A percentile compares a stretch with the other conserved stretches of the same genome.
Evolutionary conservation across 2,797 vertebrate genomes (phyloP).

Genomic region (Sebastes vulpes): DNA sequence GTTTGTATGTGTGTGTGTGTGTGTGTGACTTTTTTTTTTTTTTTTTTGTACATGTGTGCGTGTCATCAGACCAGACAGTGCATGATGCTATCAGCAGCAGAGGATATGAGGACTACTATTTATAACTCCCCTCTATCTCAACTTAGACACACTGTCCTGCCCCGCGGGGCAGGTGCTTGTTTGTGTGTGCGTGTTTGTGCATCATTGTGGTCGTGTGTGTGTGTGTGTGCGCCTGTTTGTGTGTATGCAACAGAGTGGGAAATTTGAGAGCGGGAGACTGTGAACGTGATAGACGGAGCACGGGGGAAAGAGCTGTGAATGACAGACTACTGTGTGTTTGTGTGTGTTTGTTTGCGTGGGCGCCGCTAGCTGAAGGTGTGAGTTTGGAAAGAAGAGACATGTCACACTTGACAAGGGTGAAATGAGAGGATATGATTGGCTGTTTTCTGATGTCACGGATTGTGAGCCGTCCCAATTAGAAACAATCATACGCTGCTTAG

Average conservation of each 20-base stretch:
- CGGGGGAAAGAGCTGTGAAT: conserved; percentile 14
- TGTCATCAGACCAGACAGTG: conserved; percentile 66
- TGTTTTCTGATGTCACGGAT: conserved; percentile 73
- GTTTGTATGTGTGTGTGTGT: conserved; percentile 1
- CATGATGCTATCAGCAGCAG: conserved; percentile 74
- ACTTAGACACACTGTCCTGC: conserved; percentile 69
- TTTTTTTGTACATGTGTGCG: conserved; percentile 22
- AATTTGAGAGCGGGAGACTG: conserved; percentile 42
- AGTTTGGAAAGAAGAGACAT: conserved; percentile 52
- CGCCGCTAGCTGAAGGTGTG: conserved; percentile 33
- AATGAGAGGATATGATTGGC: conserved; percentile 72
- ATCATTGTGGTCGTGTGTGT: background rate
- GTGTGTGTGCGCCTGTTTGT: conserved; percentile 2
- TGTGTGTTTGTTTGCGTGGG: background rate
- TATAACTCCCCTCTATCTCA: conserved; percentile 74
- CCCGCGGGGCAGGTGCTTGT: conserved; percentile 49
- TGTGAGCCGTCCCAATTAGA: conserved; percentile 72
- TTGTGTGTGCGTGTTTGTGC: background rate
- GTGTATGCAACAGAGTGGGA: conserved; percentile 39
- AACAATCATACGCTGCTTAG: conserved; percentile 67
- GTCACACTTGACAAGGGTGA: conserved; percentile 75
- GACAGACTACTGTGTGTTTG: background rate
- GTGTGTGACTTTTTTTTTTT: background rate
- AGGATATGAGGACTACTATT: conserved; percentile 82
- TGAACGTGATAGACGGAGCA: conserved; percentile 38